phyloP scores from a whole-genome alignment of 2,888 invertebrate species.

The Napeogenes sylphis region DNA sequence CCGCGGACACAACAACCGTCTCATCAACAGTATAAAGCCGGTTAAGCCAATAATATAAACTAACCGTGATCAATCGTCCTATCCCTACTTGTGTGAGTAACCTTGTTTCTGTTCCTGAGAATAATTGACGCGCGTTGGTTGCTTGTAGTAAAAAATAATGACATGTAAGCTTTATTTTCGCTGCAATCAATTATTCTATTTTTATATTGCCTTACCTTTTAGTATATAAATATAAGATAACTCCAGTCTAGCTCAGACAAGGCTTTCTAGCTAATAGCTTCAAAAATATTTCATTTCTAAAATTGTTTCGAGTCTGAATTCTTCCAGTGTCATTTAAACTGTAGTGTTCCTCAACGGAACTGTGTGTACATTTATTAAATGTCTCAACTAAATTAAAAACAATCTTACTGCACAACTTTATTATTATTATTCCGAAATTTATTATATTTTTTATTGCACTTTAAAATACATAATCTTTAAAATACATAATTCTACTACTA shows the following conservation, averaged over 20 bases:
- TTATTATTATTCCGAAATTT: too few species aligned
- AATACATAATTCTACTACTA: too few species aligned
- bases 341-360: too few species aligned
- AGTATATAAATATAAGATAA: slow-evolving; percentile 58
- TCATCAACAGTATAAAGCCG: slow-evolving; percentile 70
- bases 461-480: too few species aligned
- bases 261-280: slow-evolving; percentile 70
- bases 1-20: too few species aligned
- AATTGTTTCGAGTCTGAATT: slow-evolving; percentile 69
- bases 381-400: too few species aligned
- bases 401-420: too few species aligned
- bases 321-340: slow-evolving; percentile 61
- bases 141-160: too few species aligned
- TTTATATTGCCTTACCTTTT: background rate
- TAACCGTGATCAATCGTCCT: slow-evolving; percentile 34
- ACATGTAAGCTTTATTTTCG: background rate
- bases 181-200: background rate
- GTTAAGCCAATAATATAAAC: slow-evolving; percentile 70
- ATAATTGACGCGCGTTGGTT: too few species aligned
- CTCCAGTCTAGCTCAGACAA: slow-evolving; percentile 52
- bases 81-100: slow-evolving; percentile 31
- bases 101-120: slow-evolving; percentile 24
- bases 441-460: too few species aligned
- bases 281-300: slow-evolving; percentile 73
- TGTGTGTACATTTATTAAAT: too few species aligned